These are phyloP conservation scores for Albula goreensis DNA, from an alignment of 2,113 vertebrate genomes.

Conservation along the genomic window DNA sequence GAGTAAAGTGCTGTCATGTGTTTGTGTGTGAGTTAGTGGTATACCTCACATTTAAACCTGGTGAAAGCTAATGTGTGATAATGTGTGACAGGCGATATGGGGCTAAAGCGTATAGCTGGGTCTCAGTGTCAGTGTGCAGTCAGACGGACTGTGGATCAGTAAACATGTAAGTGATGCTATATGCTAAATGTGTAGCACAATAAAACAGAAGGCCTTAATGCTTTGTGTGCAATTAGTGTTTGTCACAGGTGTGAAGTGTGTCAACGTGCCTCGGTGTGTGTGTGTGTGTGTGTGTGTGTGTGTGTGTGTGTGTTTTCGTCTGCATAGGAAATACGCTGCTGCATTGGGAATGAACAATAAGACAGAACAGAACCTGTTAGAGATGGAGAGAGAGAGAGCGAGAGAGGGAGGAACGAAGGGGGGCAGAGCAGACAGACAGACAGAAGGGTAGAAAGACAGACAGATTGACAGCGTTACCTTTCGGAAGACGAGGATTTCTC, in stretches of 20 bases:
- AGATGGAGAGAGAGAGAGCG: neutral
- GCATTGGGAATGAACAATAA: neutral
- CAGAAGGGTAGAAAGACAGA: constrained; percentile 20
- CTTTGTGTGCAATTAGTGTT: neutral
- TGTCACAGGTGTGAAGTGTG: neutral
- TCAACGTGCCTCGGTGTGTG: neutral
- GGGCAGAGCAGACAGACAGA: constrained; percentile 21
- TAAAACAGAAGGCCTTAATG: neutral
- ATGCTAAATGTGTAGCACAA: neutral
- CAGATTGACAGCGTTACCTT: constrained; percentile 81
- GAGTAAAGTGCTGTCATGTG: too few relatives aligned
- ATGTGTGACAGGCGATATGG: neutral
- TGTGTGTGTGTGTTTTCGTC: neutral
- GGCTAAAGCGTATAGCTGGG: too few relatives aligned
- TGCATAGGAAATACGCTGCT: neutral
- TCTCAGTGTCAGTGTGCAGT: too few relatives aligned
- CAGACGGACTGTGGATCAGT: neutral
- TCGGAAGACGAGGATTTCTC: constrained; percentile 99
- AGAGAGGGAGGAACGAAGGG: too few relatives aligned
- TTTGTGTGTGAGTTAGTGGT: too few relatives aligned
- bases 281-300: neutral
- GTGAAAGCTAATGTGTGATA: neutral
- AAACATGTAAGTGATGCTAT: neutral
- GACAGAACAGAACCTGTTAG: neutral
- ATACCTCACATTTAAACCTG: too few relatives aligned